A percentile compares a stretch with the other conserved stretches of the same genome.
phyloP scores from a whole-genome alignment of 1,140 invertebrate genomes.

The Batillaria attramentaria region DNA sequence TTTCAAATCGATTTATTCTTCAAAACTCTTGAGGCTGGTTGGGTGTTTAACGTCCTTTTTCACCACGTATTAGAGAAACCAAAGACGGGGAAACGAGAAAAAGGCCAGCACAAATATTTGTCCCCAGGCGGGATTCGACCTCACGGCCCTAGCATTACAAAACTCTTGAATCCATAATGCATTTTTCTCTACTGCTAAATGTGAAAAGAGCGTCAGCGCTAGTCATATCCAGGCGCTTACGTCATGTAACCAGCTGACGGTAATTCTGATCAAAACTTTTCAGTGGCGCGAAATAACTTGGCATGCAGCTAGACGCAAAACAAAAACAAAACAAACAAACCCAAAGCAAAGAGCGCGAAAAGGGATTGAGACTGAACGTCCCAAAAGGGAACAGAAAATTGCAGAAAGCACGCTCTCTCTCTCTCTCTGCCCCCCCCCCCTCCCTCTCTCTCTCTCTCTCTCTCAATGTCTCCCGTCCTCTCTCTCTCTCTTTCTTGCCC shows the following conservation, averaged over 20 bases:
- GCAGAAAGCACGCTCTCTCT: too few relatives aligned
- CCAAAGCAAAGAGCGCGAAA: neutral
- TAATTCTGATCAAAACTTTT: constrained; percentile 6
- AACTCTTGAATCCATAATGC: too few relatives aligned
- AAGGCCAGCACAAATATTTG: too few relatives aligned
- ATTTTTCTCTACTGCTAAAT: too few relatives aligned
- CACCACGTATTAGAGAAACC: neutral
- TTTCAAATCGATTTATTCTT: neutral
- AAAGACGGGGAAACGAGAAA: too few relatives aligned
- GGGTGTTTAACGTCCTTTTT: neutral
- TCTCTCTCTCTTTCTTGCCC: too few relatives aligned
- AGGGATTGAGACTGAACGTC: neutral
- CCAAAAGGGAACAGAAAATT: too few relatives aligned
- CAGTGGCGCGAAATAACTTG: neutral
- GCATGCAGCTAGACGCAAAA: neutral
- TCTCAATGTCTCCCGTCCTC: neutral
- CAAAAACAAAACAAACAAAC: neutral
- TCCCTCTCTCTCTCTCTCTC: neutral
- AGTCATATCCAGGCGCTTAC: too few relatives aligned
- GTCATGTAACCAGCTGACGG: too few relatives aligned
- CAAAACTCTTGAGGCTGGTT: neutral
- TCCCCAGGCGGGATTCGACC: too few relatives aligned
- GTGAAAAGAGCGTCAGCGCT: too few relatives aligned
- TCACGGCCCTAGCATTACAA: too few relatives aligned
- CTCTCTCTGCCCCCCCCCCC: neutral